Evolutionary conservation across 2,113 vertebrate species (phyloP).

Genomic region (Zapornia atra): DNA sequence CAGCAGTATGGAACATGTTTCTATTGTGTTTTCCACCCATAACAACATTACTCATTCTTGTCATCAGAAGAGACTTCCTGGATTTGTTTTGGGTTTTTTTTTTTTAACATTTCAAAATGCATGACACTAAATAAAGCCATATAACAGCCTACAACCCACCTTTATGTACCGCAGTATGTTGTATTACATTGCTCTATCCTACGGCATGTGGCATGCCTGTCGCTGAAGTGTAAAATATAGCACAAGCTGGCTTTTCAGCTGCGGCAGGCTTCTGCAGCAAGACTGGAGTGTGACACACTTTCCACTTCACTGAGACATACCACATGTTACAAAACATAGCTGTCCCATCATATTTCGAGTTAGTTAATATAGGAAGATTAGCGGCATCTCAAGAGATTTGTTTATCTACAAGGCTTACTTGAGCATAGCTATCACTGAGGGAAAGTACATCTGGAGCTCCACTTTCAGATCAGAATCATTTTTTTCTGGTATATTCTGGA

Average conservation of each 20-base stretch:
- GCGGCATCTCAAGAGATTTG: background rate
- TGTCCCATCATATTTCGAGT: slow-evolving; percentile 4
- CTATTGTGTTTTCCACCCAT: background rate
- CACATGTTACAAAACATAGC: slow-evolving; percentile 39
- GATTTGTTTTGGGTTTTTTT: too few species aligned
- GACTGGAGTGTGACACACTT: background rate
- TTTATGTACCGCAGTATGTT: background rate
- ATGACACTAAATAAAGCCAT: background rate
- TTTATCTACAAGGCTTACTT: background rate
- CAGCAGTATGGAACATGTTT: accelerated
- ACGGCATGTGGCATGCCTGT: background rate
- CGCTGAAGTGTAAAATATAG: background rate
- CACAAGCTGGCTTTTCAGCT: slow-evolving; percentile 45
- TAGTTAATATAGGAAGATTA: background rate
- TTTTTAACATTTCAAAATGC: background rate
- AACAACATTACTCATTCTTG: background rate
- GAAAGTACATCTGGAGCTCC: slow-evolving; percentile 15
- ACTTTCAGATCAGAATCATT: background rate
- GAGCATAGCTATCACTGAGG: background rate
- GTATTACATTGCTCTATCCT: background rate
- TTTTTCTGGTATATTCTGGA: background rate
- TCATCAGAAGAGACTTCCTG: background rate
- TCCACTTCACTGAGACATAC: slow-evolving; percentile 8
- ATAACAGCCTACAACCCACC: background rate
- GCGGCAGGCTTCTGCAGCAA: background rate